phyloP scores from a whole-genome alignment of 1,140 invertebrate species.

The Zaprionus gabonicus region DNA sequence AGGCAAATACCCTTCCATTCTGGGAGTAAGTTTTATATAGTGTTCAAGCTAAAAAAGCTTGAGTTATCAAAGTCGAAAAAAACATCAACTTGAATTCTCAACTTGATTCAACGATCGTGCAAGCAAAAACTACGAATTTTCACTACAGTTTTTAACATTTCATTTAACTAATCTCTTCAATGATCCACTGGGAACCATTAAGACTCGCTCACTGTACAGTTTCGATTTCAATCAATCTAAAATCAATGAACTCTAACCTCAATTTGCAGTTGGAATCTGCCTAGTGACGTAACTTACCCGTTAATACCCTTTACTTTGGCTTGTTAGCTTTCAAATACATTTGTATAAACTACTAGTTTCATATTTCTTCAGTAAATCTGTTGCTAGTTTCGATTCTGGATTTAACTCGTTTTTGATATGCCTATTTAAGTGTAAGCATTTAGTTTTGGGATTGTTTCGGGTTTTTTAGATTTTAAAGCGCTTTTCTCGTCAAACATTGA shows the following conservation, averaged over 20 bases:
- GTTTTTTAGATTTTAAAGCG: slow-evolving; percentile 6
- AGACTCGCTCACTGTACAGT: background rate
- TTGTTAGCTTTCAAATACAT: slow-evolving; percentile 1
- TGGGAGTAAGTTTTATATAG: slow-evolving; percentile 71
- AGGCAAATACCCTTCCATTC: slow-evolving; percentile 70
- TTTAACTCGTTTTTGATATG: slow-evolving; percentile 54
- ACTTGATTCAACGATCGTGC: background rate
- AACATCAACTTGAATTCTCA: background rate
- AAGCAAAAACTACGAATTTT: slow-evolving; percentile 2
- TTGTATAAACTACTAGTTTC: background rate
- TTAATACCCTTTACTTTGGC: slow-evolving; percentile 16
- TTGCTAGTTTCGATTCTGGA: slow-evolving; percentile 19
- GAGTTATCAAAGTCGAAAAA: slow-evolving; percentile 2
- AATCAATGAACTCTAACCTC: background rate
- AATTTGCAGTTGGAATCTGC: background rate
- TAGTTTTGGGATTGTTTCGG: slow-evolving; percentile 11
- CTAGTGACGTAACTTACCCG: slow-evolving; percentile 7
- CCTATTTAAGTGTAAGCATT: slow-evolving; percentile 38
- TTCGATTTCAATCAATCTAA: slow-evolving; percentile 3
- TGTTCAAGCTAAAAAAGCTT: slow-evolving; percentile 2
- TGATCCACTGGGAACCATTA: background rate
- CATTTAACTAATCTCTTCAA: background rate
- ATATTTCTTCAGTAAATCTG: background rate
- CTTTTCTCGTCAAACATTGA: slow-evolving; percentile 48
- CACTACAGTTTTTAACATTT: slow-evolving; percentile 2